A percentile compares a stretch with the other conserved stretches of the same genome.
Evolutionary conservation across 2,797 vertebrate genomes (phyloP).

Genomic region (Antennarius maculatus): DNA sequence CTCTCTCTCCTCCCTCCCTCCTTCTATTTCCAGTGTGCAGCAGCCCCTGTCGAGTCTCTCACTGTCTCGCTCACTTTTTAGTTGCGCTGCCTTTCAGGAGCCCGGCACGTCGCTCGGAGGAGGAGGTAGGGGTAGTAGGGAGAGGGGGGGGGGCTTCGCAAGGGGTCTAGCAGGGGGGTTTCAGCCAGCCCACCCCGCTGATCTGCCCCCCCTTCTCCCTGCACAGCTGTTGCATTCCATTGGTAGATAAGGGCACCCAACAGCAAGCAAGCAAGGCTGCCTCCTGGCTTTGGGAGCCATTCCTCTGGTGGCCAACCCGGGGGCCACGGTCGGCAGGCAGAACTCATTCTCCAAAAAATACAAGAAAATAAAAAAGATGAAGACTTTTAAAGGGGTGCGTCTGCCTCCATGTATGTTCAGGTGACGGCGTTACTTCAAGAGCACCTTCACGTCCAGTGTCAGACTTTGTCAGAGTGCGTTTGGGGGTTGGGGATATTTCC

Average conservation of each 20-base stretch:
- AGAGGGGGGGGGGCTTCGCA: constrained; percentile 16
- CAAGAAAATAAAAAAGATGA: neutral
- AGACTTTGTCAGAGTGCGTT: constrained; percentile 56
- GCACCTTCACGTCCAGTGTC: constrained; percentile 60
- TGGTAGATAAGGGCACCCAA: constrained; percentile 82
- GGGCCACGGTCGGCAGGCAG: constrained; percentile 63
- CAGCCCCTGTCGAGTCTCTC: constrained; percentile 85
- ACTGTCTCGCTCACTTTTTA: constrained; percentile 81
- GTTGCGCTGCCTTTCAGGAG: constrained; percentile 84
- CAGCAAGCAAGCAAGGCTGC: constrained; percentile 47
- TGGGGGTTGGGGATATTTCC: constrained; percentile 59
- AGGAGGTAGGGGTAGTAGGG: constrained; percentile 19
- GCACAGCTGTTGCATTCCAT: constrained; percentile 88
- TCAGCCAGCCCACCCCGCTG: constrained; percentile 88
- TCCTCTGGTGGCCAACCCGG: constrained; percentile 57
- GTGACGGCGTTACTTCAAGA: constrained; percentile 36
- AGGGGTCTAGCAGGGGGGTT: constrained; percentile 87
- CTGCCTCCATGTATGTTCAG: no score
- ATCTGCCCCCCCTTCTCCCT: constrained; percentile 48
- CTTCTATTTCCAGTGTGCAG: constrained; percentile 75
- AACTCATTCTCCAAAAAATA: constrained; percentile 70
- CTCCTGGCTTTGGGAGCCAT: constrained; percentile 54
- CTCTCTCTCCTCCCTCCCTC: constrained; percentile 82
- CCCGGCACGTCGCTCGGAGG: constrained; percentile 68
- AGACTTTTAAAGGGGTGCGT: constrained; percentile 73